A percentile compares a stretch with the other conserved stretches of the same genome.
phyloP scores from a whole-genome alignment of 2,888 invertebrate genomes.

The Troglohyphantes excavatus region DNA sequence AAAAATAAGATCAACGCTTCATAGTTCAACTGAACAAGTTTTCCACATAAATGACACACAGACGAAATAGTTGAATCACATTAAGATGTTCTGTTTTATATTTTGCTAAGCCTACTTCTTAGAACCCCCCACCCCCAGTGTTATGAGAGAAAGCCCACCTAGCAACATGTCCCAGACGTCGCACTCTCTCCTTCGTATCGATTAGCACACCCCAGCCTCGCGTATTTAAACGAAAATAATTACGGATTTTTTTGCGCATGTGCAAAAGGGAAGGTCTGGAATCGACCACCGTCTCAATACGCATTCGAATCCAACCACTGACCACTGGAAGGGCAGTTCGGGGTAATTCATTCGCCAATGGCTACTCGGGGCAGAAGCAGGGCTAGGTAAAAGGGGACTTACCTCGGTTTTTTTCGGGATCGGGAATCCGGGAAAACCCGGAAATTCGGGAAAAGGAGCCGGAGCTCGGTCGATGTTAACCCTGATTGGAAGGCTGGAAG shows the following conservation, averaged over 20 bases:
- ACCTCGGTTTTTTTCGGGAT: conserved; percentile 70
- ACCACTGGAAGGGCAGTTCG: conserved; percentile 68
- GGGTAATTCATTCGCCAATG: conserved; percentile 59
- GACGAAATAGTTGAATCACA: no score
- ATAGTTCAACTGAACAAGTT: no score
- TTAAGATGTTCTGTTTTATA: no score
- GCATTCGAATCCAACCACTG: conserved; percentile 74
- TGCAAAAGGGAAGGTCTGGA: conserved; percentile 35
- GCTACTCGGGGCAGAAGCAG: conserved; percentile 35
- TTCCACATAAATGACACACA: no score
- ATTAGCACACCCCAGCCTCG: conserved; percentile 55
- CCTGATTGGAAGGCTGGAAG: conserved; percentile 78
- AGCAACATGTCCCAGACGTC: conserved; percentile 59
- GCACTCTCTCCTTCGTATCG: conserved; percentile 54
- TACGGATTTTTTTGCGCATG: conserved; percentile 76
- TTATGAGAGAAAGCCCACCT: conserved; percentile 46
- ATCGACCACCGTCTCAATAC: conserved; percentile 71
- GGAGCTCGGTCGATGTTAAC: conserved; percentile 76
- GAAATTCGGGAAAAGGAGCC: conserved; percentile 57
- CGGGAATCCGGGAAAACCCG: conserved; percentile 53
- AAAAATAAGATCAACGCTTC: no score
- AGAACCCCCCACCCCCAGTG: not conserved
- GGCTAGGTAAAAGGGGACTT: conserved; percentile 57
- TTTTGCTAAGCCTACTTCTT: conserved; percentile 35
- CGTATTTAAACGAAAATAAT: conserved; percentile 78